Evolutionary conservation across 2,797 vertebrate species (phyloP).

Genomic region (Denticeps clupeoides): DNA sequence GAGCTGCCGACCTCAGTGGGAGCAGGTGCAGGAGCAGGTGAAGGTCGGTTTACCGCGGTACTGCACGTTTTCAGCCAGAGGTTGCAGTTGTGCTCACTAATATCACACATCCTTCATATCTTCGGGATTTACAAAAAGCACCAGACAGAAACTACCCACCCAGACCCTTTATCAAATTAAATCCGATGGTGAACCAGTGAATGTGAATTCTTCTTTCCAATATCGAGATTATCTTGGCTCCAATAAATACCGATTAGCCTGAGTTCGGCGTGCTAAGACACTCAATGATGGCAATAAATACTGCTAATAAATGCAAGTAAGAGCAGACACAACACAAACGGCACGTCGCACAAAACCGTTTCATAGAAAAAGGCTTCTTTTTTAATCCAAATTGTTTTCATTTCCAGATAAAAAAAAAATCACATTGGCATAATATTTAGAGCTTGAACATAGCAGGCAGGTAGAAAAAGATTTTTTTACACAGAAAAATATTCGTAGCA

Average conservation of each 20-base stretch:
- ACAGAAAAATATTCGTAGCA: constrained; percentile 53
- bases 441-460: constrained; percentile 55
- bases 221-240: constrained; percentile 4
- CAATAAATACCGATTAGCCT: constrained; percentile 5
- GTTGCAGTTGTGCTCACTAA: too few species aligned
- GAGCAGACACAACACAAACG: neutral
- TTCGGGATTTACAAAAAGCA: neutral
- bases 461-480: constrained; percentile 55
- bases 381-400: constrained; percentile 23
- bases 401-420: constrained; percentile 22
- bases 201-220: constrained; percentile 7
- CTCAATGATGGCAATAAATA: constrained; percentile 3
- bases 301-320: neutral
- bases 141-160: neutral
- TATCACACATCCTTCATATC: too few species aligned
- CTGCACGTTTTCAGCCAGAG: too few species aligned
- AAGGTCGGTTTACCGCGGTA: too few species aligned
- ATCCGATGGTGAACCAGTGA: neutral
- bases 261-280: constrained; percentile 11
- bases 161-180: too few species aligned
- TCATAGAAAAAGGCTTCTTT: constrained; percentile 24
- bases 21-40: too few species aligned
- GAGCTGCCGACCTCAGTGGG: neutral
- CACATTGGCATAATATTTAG: constrained; percentile 47
- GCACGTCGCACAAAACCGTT: constrained; percentile 7